Conservation (phyloP, 2,113 vertebrate genomes). For the Turnix velox region DNA sequence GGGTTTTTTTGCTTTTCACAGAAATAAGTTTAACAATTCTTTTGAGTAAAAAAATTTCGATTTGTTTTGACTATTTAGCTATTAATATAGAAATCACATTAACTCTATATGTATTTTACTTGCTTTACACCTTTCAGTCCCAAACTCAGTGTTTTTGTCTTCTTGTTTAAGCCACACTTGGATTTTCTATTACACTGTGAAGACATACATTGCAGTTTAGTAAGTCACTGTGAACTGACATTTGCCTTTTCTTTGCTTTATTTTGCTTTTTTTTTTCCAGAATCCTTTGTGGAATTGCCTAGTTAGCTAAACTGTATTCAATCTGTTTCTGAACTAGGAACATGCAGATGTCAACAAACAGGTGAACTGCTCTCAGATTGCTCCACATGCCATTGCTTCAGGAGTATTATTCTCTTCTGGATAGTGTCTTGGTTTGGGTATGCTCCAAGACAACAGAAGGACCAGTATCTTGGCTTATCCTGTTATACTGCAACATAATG, state of each 20-base stretch:
- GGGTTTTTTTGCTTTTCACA: background rate
- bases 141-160: background rate
- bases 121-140: background rate
- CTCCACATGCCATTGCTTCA: background rate
- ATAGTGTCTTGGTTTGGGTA: background rate
- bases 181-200: background rate
- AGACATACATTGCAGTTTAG: background rate
- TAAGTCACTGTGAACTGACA: background rate
- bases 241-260: constrained; percentile 6
- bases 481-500: background rate
- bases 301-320: background rate
- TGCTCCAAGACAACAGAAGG: background rate
- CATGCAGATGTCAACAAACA: constrained; percentile 28
- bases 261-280: background rate
- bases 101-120: background rate
- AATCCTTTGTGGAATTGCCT: constrained; percentile 3
- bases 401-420: background rate
- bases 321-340: constrained; percentile 29
- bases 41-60: background rate
- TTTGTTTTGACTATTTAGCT: background rate
- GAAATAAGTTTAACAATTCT: background rate
- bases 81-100: background rate
- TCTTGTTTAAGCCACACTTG: background rate
- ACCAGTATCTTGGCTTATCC: background rate
- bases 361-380: background rate